phyloP scores from a whole-genome alignment of 1,140 invertebrate genomes.

The Wasmannia auropunctata region DNA sequence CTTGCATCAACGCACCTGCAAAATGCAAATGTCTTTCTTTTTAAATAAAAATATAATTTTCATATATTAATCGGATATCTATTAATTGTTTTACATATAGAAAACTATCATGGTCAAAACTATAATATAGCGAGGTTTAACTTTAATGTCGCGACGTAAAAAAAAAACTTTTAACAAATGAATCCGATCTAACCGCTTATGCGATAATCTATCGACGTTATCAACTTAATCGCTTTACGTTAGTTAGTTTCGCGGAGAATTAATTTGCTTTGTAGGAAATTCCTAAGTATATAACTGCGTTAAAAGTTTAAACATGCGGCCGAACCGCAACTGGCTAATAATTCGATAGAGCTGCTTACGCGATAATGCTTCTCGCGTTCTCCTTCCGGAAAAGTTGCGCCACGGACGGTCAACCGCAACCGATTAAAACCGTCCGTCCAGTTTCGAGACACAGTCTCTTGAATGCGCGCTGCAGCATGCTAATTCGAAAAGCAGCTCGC shows the following conservation, averaged over 20 bases:
- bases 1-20: background rate
- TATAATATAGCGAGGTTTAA: background rate
- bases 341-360: conserved; percentile 43
- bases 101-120: background rate
- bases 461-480: background rate
- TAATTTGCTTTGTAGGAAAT: conserved; percentile 50
- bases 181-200: conserved; percentile 7
- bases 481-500: background rate
- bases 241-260: conserved; percentile 37
- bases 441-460: background rate
- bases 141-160: background rate
- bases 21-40: background rate
- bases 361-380: conserved; percentile 35
- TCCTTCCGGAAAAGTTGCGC: conserved; percentile 14
- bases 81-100: background rate
- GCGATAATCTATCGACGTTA: conserved; percentile 34
- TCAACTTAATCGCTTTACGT: conserved; percentile 36
- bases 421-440: conserved; percentile 10
- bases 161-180: background rate
- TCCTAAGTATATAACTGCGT: conserved; percentile 44
- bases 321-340: conserved; percentile 35
- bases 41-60: background rate
- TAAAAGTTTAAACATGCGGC: conserved; percentile 45
- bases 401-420: background rate
- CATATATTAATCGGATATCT: background rate